Evolutionary conservation across 2,888 invertebrate genomes (phyloP).

Genomic region (Mycalesis mineus): DNA sequence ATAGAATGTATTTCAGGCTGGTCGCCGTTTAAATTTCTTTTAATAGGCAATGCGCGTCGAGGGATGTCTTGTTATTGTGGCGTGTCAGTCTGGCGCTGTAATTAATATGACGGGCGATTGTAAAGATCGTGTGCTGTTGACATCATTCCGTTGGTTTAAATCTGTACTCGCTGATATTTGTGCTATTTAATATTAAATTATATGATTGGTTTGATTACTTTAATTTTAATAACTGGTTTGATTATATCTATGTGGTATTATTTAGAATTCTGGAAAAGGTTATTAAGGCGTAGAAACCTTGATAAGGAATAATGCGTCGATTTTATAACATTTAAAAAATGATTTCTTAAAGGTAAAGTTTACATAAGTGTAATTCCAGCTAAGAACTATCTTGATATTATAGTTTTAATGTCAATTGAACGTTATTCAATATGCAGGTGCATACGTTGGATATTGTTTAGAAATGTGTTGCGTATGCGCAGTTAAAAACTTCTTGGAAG

Average conservation of each 20-base stretch:
- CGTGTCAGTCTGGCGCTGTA: slow-evolving; percentile 9
- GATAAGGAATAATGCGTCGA: no score
- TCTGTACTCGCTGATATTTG: background rate
- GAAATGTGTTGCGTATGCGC: slow-evolving; percentile 61
- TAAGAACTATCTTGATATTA: slow-evolving; percentile 1
- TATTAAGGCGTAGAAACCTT: no score
- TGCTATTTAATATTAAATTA: background rate
- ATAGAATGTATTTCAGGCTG: slow-evolving; percentile 23
- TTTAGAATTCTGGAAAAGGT: no score
- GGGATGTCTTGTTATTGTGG: slow-evolving; percentile 19
- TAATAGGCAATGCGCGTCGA: slow-evolving; percentile 12
- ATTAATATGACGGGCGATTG: slow-evolving; percentile 9
- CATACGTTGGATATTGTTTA: slow-evolving; percentile 54
- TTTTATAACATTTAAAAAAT: no score
- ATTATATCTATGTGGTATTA: no score
- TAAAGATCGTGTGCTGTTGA: background rate
- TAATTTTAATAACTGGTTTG: no score
- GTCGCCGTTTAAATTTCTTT: slow-evolving; percentile 22
- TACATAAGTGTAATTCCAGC: background rate
- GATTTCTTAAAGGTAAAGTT: background rate
- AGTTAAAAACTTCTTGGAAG: slow-evolving; percentile 58
- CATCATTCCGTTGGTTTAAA: background rate
- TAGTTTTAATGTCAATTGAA: slow-evolving; percentile 36
- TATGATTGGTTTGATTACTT: no score
- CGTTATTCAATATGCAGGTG: slow-evolving; percentile 58